These are phyloP conservation scores for Panagrolaimus sp. DNA, from an alignment of 1,140 invertebrate species.

Conservation along the genomic window DNA sequence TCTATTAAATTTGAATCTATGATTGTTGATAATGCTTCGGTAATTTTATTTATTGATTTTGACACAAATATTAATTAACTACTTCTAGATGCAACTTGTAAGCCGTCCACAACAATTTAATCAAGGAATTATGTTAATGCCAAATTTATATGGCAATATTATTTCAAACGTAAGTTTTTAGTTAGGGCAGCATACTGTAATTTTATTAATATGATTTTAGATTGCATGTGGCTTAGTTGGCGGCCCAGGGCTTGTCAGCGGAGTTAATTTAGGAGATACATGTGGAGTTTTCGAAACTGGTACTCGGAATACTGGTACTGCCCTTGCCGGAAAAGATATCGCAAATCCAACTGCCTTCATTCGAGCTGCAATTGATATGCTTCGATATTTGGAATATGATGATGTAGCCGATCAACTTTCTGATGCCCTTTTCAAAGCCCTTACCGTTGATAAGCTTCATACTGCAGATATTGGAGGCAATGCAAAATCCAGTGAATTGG, in stretches of 20 bases:
- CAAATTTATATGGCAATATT: slow-evolving; percentile 67
- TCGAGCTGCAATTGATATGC: slow-evolving; percentile 46
- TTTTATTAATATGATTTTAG: too few species aligned
- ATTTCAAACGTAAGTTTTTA: slow-evolving; percentile 70
- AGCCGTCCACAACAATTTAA: slow-evolving; percentile 42
- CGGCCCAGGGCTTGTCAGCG: slow-evolving; percentile 90
- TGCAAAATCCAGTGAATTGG: slow-evolving; percentile 32
- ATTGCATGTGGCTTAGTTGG: slow-evolving; percentile 91
- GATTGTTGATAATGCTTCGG: slow-evolving; percentile 36
- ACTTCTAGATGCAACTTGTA: slow-evolving; percentile 37
- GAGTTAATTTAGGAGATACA: slow-evolving; percentile 77
- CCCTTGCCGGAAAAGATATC: slow-evolving; percentile 86
- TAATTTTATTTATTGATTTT: slow-evolving; percentile 16
- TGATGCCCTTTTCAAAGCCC: slow-evolving; percentile 47
- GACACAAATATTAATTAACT: slow-evolving; percentile 27
- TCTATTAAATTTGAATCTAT: slow-evolving; percentile 37
- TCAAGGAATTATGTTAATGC: slow-evolving; percentile 37
- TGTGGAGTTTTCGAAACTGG: slow-evolving; percentile 67
- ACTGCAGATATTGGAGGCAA: slow-evolving; percentile 49
- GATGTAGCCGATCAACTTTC: slow-evolving; percentile 47
- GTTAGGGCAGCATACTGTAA: too few species aligned
- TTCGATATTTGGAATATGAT: slow-evolving; percentile 47
- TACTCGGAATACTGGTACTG: slow-evolving; percentile 84
- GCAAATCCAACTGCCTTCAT: slow-evolving; percentile 73
- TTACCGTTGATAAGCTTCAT: slow-evolving; percentile 42